These are phyloP conservation scores for Sarcophaga bullata DNA, from an alignment of 1,140 invertebrate genomes.

Conservation along the genomic window DNA sequence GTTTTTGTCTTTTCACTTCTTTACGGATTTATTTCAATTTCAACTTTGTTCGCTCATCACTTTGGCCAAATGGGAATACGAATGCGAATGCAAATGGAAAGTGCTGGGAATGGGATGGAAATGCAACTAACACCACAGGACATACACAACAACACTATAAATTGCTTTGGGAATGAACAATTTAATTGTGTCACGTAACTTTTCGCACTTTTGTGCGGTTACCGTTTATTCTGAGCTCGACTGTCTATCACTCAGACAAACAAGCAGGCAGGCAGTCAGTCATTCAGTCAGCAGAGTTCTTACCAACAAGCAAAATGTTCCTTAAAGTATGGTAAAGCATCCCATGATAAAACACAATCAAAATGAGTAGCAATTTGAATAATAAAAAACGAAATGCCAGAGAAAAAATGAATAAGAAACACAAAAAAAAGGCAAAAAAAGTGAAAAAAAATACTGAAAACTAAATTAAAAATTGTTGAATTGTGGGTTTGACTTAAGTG, in stretches of 20 bases:
- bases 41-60: neutral
- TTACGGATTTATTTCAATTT: constrained; percentile 23
- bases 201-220: constrained; percentile 40
- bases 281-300: neutral
- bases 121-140: neutral
- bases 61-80: neutral
- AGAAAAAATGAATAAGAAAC: neutral
- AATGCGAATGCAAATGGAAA: neutral
- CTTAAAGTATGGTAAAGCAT: neutral
- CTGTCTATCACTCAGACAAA: neutral
- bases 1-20: neutral
- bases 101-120: neutral
- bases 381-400: constrained; percentile 17
- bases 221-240: neutral
- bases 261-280: neutral
- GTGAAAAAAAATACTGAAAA: neutral
- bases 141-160: neutral
- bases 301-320: no score
- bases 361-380: constrained; percentile 40
- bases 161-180: constrained; percentile 40
- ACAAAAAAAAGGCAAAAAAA: neutral
- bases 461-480: constrained; percentile 41
- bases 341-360: constrained; percentile 35
- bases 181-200: constrained; percentile 41
- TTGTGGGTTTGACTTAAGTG: constrained; percentile 40